phyloP scores from a whole-genome alignment of 2,797 vertebrate genomes.

The Acanthurus tractus region DNA sequence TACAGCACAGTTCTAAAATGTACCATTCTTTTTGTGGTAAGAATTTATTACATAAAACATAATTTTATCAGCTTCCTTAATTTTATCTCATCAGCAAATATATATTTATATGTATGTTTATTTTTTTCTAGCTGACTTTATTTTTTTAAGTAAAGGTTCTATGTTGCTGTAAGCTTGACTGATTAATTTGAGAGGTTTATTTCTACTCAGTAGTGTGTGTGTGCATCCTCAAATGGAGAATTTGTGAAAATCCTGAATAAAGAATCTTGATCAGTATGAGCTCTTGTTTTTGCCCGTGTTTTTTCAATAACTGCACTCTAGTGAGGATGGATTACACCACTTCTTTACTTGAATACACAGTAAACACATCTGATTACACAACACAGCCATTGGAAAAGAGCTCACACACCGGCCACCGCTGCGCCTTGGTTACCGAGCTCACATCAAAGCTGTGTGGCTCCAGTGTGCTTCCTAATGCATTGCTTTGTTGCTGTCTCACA shows the following conservation, averaged over 20 bases:
- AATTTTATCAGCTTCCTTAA: slow-evolving; percentile 17
- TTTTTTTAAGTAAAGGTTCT: slow-evolving; percentile 21
- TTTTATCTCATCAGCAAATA: slow-evolving; percentile 17
- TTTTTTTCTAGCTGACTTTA: slow-evolving; percentile 29
- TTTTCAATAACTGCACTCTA: slow-evolving; percentile 66
- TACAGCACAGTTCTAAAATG: slow-evolving; percentile 13
- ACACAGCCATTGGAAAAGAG: slow-evolving; percentile 81
- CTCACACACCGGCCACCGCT: slow-evolving; percentile 81
- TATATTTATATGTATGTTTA: slow-evolving; percentile 31
- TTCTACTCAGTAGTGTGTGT: slow-evolving; percentile 28
- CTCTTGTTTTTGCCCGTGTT: slow-evolving; percentile 48
- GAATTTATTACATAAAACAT: slow-evolving; percentile 32
- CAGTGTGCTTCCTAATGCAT: slow-evolving; percentile 85
- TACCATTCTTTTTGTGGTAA: slow-evolving; percentile 8
- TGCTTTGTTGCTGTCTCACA: slow-evolving; percentile 86
- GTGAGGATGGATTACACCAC: slow-evolving; percentile 79
- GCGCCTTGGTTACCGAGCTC: slow-evolving; percentile 79
- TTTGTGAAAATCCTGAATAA: slow-evolving; percentile 63
- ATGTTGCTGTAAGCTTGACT: slow-evolving; percentile 22
- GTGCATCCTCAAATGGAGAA: slow-evolving; percentile 50
- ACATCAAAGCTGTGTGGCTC: slow-evolving; percentile 86
- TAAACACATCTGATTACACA: slow-evolving; percentile 86
- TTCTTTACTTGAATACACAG: slow-evolving; percentile 82
- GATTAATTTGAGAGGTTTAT: slow-evolving; percentile 50
- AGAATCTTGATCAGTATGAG: slow-evolving; percentile 65